A percentile compares a stretch with the other conserved stretches of the same genome.
Conservation (phyloP, 2,797 vertebrate species). For the Carcharodon carcharias region DNA sequence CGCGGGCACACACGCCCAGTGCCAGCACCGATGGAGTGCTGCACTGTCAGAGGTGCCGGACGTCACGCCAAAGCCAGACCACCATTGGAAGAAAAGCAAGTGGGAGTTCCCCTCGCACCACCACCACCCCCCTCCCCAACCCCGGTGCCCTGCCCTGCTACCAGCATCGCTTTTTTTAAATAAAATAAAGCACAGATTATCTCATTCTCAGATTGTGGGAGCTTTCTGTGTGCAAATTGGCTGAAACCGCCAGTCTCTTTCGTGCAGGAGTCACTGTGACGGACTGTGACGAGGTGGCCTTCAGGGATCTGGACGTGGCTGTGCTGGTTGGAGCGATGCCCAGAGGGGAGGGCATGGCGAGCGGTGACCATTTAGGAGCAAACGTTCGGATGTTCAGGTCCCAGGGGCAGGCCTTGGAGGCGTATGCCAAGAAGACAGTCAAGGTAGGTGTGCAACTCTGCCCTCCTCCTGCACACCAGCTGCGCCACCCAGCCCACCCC, state of each 20-base stretch:
- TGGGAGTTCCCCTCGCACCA: no score
- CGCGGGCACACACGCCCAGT: not conserved
- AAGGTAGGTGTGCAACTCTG: slow-evolving; percentile 63
- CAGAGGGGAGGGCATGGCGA: slow-evolving; percentile 86
- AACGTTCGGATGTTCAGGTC: slow-evolving; percentile 89
- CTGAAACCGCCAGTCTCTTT: not conserved
- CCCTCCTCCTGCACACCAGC: not conserved
- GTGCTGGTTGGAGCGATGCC: slow-evolving; percentile 92
- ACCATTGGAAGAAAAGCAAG: no score
- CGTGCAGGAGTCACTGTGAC: slow-evolving; percentile 77
- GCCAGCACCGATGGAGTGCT: not conserved
- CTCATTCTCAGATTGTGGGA: no score
- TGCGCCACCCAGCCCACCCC: no score
- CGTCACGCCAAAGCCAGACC: no score
- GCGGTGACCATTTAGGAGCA: slow-evolving; percentile 87
- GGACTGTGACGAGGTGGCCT: slow-evolving; percentile 83
- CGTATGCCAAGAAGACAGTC: slow-evolving; percentile 89
- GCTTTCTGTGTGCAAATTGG: no score
- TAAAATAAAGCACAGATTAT: not conserved
- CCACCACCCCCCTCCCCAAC: no score
- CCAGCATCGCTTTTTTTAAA: not conserved
- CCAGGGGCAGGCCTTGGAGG: slow-evolving; percentile 81
- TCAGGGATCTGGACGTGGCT: slow-evolving; percentile 83
- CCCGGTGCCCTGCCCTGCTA: not conserved
- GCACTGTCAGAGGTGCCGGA: not conserved